Conservation (phyloP, 2,113 vertebrate genomes). For the Cyphomyrus plagiostoma region DNA sequence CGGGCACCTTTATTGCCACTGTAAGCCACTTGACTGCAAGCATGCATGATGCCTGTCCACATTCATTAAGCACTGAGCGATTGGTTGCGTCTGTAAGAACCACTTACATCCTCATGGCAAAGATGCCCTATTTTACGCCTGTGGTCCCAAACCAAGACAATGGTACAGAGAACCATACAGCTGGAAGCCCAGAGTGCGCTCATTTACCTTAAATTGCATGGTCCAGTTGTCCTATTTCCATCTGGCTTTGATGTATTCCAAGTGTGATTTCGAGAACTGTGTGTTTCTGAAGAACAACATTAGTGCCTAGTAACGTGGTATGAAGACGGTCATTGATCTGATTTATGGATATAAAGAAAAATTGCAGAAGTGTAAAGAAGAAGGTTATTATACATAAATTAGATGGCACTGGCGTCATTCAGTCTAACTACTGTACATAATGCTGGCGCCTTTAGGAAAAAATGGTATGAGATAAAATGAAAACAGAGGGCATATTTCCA, state of each 20-base stretch:
- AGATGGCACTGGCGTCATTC: neutral
- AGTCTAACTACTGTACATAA: slow-evolving; percentile 19
- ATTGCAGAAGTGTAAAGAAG: slow-evolving; percentile 4
- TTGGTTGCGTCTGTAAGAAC: neutral
- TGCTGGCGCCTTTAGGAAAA: neutral
- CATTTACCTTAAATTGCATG: neutral
- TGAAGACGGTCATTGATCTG: neutral
- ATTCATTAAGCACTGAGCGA: neutral
- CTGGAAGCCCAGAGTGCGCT: neutral
- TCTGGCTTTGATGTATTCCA: slow-evolving; percentile 8
- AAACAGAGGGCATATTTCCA: slow-evolving; percentile 32
- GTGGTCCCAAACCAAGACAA: neutral
- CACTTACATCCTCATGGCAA: neutral
- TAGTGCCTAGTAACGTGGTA: slow-evolving; percentile 9
- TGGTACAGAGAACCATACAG: neutral
- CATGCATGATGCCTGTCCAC: neutral
- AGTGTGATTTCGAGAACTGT: slow-evolving; percentile 3
- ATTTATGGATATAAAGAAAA: neutral
- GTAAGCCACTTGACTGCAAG: slow-evolving; percentile 16
- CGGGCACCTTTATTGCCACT: slow-evolving; percentile 10
- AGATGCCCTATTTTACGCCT: neutral
- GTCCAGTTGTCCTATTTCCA: neutral
- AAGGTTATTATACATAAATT: neutral
- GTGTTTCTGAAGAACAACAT: neutral
- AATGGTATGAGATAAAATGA: slow-evolving; percentile 11